Conservation (phyloP, 2,888 invertebrate species). For the Apodemia zela region DNA sequence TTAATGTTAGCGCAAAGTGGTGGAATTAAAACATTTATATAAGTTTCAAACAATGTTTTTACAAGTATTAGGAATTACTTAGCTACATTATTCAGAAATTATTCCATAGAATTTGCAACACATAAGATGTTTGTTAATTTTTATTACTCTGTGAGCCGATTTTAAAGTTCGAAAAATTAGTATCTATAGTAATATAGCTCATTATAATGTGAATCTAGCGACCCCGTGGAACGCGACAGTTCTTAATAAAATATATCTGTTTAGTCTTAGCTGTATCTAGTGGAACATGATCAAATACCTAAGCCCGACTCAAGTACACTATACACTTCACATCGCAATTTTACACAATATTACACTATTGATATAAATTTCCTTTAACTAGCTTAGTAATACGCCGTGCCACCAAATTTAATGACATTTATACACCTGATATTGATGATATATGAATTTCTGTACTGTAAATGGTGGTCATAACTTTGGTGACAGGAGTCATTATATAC, state of each 20-base stretch:
- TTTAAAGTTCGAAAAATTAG: too few relatives aligned
- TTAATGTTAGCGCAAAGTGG: too few relatives aligned
- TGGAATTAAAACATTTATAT: too few relatives aligned
- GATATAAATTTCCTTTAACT: background rate
- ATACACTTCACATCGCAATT: background rate
- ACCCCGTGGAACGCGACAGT: background rate
- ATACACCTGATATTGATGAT: background rate
- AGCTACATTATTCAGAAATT: too few relatives aligned
- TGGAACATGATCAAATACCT: conserved; percentile 4
- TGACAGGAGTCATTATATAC: background rate
- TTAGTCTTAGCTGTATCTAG: conserved; percentile 6
- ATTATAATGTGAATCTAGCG: too few relatives aligned
- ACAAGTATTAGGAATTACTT: too few relatives aligned
- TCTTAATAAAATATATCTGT: background rate
- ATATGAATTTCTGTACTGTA: background rate
- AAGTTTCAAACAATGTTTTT: too few relatives aligned
- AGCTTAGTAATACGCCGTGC: background rate
- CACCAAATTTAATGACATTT: background rate
- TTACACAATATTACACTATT: background rate
- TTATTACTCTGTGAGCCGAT: too few relatives aligned
- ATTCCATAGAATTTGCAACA: too few relatives aligned
- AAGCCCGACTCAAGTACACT: background rate
- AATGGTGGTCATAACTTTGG: background rate
- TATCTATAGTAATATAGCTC: too few relatives aligned
- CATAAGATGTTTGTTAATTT: too few relatives aligned